A percentile compares a stretch with the other conserved stretches of the same genome.
phyloP scores from a whole-genome alignment of 2,888 invertebrate species.

The Aspidapion aeneum region DNA sequence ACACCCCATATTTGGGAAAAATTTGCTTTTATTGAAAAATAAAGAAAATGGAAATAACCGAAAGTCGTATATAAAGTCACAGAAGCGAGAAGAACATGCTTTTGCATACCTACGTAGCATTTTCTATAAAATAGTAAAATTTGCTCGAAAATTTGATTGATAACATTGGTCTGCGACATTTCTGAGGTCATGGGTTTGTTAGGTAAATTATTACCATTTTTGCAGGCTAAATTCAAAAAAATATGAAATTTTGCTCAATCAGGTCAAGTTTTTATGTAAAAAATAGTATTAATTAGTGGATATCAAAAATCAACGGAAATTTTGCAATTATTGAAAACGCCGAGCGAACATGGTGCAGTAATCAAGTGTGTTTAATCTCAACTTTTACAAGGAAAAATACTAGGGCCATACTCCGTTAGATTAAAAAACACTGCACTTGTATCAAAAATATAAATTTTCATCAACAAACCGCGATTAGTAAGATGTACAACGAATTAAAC shows the following conservation, averaged over 20 bases:
- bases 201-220: neutral
- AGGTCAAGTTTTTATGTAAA: neutral
- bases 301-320: conserved; percentile 3
- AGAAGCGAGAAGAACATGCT: no score
- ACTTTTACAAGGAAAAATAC: no score
- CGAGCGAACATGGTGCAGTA: neutral
- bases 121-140: no score
- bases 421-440: no score
- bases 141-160: no score
- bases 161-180: neutral
- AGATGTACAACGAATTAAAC: no score
- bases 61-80: no score
- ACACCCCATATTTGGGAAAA: no score
- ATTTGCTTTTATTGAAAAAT: neutral
- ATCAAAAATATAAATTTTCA: no score
- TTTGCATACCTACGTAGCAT: no score
- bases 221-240: conserved; percentile 4
- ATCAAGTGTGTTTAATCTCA: neutral
- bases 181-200: neutral
- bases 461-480: no score
- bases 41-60: neutral
- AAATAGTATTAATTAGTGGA: neutral
- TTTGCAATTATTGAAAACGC: conserved; percentile 4
- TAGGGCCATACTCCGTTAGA: no score
- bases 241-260: conserved; percentile 4